A percentile compares a stretch with the other conserved stretches of the same genome.
These are phyloP conservation scores for Penaeus chinensis DNA, from an alignment of 1,140 invertebrate genomes.

Conservation along the genomic window DNA sequence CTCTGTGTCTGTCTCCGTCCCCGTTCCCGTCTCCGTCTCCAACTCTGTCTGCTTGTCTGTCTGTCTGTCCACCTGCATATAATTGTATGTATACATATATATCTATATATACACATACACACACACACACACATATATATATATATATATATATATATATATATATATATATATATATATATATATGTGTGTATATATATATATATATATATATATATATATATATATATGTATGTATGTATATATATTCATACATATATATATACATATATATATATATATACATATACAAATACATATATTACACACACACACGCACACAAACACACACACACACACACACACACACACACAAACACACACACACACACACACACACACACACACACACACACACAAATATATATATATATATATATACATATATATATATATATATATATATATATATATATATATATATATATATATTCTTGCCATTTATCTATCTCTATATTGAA, in stretches of 20 bases:
- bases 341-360: neutral
- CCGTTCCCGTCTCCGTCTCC: too few species aligned
- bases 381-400: too few species aligned
- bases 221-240: conserved; percentile 12
- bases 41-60: too few species aligned
- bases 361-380: too few species aligned
- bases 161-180: too few species aligned
- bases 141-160: too few species aligned
- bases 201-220: conserved; percentile 16
- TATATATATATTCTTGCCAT: neutral
- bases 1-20: too few species aligned
- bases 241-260: conserved; percentile 1
- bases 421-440: conserved; percentile 15
- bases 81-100: conserved; percentile 6
- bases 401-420: too few species aligned
- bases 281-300: conserved; percentile 6
- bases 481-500: neutral
- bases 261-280: conserved; percentile 14
- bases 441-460: conserved; percentile 17
- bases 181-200: neutral
- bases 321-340: neutral
- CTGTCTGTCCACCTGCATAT: too few species aligned
- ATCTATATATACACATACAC: conserved; percentile 4
- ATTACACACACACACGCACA: neutral
- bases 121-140: too few species aligned